Conservation (phyloP, 2,888 invertebrate genomes). For the Rutpela maculata region DNA sequence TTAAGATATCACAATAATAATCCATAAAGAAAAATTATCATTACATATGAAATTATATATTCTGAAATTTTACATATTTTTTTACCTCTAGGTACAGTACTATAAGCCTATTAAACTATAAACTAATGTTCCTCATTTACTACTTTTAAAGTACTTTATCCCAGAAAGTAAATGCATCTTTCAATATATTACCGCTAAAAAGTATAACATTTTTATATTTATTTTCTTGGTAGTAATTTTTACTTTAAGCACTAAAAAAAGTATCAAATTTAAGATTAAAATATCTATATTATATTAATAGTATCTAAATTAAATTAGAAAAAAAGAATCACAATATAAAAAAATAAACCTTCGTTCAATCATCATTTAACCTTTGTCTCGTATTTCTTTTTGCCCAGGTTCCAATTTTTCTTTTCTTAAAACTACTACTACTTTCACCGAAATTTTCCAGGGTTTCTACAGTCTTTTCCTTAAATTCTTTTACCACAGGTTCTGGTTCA, state of each 20-base stretch:
- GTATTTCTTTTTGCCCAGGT: conserved; percentile 77
- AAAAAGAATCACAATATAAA: neutral
- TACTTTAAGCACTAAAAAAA: neutral
- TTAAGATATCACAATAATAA: too few species aligned
- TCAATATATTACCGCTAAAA: too few species aligned
- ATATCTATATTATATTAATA: conserved; percentile 3
- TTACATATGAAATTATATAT: too few species aligned
- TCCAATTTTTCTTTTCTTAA: conserved; percentile 83
- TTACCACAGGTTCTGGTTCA: conserved; percentile 75
- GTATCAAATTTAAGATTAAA: neutral
- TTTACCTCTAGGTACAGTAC: too few species aligned
- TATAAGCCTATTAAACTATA: too few species aligned
- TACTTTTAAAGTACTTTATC: too few species aligned
- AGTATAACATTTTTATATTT: too few species aligned
- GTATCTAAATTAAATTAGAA: neutral
- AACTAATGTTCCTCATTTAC: too few species aligned
- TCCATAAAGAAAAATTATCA: too few species aligned
- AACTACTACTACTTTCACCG: conserved; percentile 73
- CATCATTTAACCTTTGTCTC: conserved; percentile 80
- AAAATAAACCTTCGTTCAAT: conserved; percentile 70
- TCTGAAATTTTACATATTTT: too few species aligned
- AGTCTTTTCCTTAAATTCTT: conserved; percentile 79
- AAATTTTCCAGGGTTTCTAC: conserved; percentile 76
- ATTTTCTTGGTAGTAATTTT: too few species aligned
- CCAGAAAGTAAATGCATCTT: too few species aligned